These are phyloP conservation scores for Protonibea diacanthus DNA, from an alignment of 2,797 vertebrate genomes.

Conservation along the genomic window DNA sequence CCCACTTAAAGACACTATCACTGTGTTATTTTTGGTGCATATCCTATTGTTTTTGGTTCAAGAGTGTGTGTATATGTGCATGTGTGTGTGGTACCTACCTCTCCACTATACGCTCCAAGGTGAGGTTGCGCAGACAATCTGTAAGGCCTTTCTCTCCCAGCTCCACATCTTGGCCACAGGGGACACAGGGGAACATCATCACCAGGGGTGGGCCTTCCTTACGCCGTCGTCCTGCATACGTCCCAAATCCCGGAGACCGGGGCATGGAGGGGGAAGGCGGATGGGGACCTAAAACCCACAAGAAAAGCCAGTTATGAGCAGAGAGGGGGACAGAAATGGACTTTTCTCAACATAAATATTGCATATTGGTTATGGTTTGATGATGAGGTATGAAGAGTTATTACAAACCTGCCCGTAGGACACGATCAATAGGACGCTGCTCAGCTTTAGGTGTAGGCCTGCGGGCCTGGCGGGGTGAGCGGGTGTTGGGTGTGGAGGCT, in stretches of 20 bases:
- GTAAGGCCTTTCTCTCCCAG: constrained; percentile 93
- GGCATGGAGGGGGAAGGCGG: constrained; percentile 71
- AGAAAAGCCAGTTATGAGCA: constrained; percentile 13
- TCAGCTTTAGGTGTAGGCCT: constrained; percentile 90
- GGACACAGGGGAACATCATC: constrained; percentile 91
- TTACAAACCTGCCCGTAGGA: constrained; percentile 91
- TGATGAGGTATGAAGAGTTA: not conserved
- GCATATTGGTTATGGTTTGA: too few relatives aligned
- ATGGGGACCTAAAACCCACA: constrained; percentile 68
- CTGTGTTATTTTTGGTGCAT: not conserved
- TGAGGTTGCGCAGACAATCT: constrained; percentile 95
- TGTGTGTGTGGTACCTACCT: constrained; percentile 76
- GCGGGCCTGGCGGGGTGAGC: constrained; percentile 92
- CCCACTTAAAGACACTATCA: not conserved
- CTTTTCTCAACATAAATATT: not conserved
- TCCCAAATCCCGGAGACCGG: constrained; percentile 88
- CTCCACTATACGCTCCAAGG: constrained; percentile 95
- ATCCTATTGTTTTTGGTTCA: not conserved
- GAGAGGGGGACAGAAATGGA: not conserved
- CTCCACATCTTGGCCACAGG: constrained; percentile 93
- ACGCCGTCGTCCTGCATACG: constrained; percentile 92
- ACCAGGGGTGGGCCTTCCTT: constrained; percentile 87
- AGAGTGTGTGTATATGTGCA: not conserved
- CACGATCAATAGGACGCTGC: constrained; percentile 89
- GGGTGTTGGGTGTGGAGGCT: constrained; percentile 92